Percentiles rank a stretch among this genome's conserved stretches.
Evolutionary conservation across 2,797 vertebrate genomes (phyloP).

Genomic region (Sebastiscus albofasciatus): DNA sequence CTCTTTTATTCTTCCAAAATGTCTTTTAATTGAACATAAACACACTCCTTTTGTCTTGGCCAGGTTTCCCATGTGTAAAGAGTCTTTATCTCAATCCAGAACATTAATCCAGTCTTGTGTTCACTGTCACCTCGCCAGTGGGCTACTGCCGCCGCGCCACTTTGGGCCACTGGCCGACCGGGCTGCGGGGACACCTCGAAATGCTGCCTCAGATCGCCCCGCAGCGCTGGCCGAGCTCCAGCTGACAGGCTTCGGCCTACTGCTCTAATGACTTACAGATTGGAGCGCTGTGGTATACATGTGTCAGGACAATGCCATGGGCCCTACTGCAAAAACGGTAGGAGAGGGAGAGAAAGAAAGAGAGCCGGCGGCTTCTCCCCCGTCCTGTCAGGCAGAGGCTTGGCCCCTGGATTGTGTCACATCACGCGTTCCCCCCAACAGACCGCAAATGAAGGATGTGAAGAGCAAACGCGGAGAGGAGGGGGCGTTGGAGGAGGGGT

Average conservation of each 20-base stretch:
- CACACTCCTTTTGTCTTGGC: not conserved
- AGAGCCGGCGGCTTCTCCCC: slow-evolving; percentile 59
- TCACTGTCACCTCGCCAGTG: slow-evolving; percentile 82
- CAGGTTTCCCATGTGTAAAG: not conserved
- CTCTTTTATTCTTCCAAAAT: not conserved
- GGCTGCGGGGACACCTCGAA: slow-evolving; percentile 58
- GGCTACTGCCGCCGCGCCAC: slow-evolving; percentile 74
- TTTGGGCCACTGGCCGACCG: slow-evolving; percentile 47
- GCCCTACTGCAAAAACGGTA: slow-evolving; percentile 79
- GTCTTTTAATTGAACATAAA: not conserved
- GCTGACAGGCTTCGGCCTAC: slow-evolving; percentile 72
- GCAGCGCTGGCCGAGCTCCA: slow-evolving; percentile 88
- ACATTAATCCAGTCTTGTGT: slow-evolving; percentile 66
- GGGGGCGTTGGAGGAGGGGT: slow-evolving; percentile 18
- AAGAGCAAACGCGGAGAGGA: slow-evolving; percentile 76
- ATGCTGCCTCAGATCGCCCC: slow-evolving; percentile 67
- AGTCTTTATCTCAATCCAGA: slow-evolving; percentile 7
- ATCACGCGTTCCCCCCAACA: slow-evolving; percentile 66
- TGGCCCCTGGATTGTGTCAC: slow-evolving; percentile 91
- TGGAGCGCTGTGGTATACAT: slow-evolving; percentile 83
- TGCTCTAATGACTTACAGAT: slow-evolving; percentile 94
- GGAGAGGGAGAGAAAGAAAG: slow-evolving; percentile 71
- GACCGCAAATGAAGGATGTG: slow-evolving; percentile 78
- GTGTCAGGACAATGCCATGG: slow-evolving; percentile 86
- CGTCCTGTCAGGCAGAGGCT: slow-evolving; percentile 82